Evolutionary conservation across 2,113 vertebrate species (phyloP), one percentile per base, ranked within the genome.

Genomic region (Xiphophorus couchianus): DNA sequence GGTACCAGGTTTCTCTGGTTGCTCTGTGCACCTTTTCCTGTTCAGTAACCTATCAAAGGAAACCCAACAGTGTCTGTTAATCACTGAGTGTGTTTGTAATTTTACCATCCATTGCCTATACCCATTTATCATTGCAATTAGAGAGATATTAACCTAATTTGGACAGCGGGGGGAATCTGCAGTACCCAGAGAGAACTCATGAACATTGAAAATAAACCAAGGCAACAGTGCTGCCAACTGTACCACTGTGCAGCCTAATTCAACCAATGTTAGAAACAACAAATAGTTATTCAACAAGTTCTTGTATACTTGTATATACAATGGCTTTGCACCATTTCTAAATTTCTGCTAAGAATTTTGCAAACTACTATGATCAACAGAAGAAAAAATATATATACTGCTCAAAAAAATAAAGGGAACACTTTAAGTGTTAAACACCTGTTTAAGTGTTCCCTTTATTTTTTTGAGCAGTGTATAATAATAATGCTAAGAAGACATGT

Each of bases 1-100:
- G 70, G 71, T 74, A 33, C 13, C 63, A 1, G 13, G 63, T 39
- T 65, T 66, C 27, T 85, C 62, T 54, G 39, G 58, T 37, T 37
- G 7, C 7, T 60, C 58, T 69, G 31, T 63, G 61, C 67, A 71
- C 61, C 62, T 31, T 29, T 29, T 1, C 78, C 48, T 58, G 17
- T 11, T 62, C 33, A 62, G 33, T 60, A 78, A 78, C 62, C 62
- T 39, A 13, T 61, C 19, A 68, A 17, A 71, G 65, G 76, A 76
- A 51, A 48, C 75, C 30, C 30, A 68, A 31, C 29, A n/a, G 31
- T 27, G 54, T 82, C 28, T 63, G 82, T 71, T 39, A 69, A 33
- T 71, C 54, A 70, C 74, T 64, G 28, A 58, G 22, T 77, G 62
- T 2, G 5, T 71, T 62, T 74, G 22, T 61, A n/a, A 67, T 74